phyloP scores from a whole-genome alignment of 2,797 vertebrate species.

The Pangasius macronema region DNA sequence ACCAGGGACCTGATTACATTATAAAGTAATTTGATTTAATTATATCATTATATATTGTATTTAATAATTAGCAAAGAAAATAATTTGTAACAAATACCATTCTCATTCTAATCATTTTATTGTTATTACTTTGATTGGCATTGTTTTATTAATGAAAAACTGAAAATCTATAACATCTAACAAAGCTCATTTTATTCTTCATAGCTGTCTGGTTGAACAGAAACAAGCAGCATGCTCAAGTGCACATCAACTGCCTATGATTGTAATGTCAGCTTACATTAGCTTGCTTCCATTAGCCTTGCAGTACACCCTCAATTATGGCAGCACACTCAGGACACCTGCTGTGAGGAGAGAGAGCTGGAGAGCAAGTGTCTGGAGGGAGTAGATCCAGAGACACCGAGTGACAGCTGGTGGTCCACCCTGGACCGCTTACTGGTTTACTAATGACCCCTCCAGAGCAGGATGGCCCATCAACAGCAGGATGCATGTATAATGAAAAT shows the following conservation, averaged over 20 bases:
- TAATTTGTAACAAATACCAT: not conserved
- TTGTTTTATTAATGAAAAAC: not conserved
- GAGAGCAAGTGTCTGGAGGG: conserved; percentile 57
- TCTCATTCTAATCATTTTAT: not conserved
- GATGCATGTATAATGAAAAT: conserved; percentile 59
- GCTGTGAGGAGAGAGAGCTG: conserved; percentile 61
- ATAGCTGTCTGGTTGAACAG: conserved; percentile 19
- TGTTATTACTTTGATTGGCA: not conserved
- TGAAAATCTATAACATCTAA: not conserved
- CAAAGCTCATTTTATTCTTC: conserved; percentile 15
- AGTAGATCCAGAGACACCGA: conserved; percentile 33
- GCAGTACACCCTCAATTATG: conserved; percentile 65
- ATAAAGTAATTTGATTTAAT: not conserved
- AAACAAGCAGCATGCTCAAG: conserved; percentile 35
- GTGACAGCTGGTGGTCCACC: conserved; percentile 66
- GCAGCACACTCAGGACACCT: conserved; percentile 60
- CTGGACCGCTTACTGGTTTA: conserved; percentile 66
- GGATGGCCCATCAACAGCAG: conserved; percentile 48
- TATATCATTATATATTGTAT: not conserved
- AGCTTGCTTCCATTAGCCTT: conserved; percentile 70
- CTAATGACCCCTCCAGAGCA: conserved; percentile 67
- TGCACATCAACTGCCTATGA: conserved; percentile 35
- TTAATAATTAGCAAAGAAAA: not conserved
- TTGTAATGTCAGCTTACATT: conserved; percentile 59
- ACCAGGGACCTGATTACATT: not conserved